These are phyloP conservation scores for Drosophila yakuba DNA, from an alignment of 1,140 invertebrate genomes.

Conservation along the genomic window DNA sequence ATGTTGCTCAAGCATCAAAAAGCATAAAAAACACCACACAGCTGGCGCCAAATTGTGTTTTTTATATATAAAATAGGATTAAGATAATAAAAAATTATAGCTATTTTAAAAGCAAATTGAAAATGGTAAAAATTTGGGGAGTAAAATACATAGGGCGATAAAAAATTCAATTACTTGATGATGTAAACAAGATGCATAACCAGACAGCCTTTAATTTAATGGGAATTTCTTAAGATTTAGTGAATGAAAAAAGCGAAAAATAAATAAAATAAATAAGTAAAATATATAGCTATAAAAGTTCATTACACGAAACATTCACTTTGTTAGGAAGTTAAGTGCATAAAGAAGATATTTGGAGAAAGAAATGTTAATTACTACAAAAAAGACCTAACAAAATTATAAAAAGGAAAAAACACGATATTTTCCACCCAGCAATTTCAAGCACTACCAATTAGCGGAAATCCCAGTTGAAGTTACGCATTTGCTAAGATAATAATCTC, in stretches of 20 bases:
- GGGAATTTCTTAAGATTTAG: too few species aligned
- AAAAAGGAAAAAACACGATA: conserved; percentile 2
- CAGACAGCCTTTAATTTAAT: too few species aligned
- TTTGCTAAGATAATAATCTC: conserved; percentile 19
- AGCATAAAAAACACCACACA: neutral
- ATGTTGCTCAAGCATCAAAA: neutral
- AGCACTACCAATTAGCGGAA: conserved; percentile 6
- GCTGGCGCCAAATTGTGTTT: neutral
- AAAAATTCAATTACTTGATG: neutral
- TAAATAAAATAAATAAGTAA: too few species aligned
- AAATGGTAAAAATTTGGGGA: neutral
- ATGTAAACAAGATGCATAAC: too few species aligned
- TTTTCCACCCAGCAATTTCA: conserved; percentile 14
- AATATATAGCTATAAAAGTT: too few species aligned
- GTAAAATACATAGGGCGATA: too few species aligned
- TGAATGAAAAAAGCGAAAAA: too few species aligned
- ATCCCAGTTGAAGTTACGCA: conserved; percentile 11
- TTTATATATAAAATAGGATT: neutral
- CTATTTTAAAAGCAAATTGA: neutral
- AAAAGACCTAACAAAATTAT: neutral
- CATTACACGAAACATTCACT: too few species aligned
- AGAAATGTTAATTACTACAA: neutral
- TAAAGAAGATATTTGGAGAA: neutral
- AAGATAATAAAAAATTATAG: too few species aligned
- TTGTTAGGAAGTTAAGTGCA: neutral